A percentile compares a stretch with the other conserved stretches of the same genome.
These are phyloP conservation scores for Acholoe squamosa DNA, from an alignment of 2,888 invertebrate species.

Conservation along the genomic window DNA sequence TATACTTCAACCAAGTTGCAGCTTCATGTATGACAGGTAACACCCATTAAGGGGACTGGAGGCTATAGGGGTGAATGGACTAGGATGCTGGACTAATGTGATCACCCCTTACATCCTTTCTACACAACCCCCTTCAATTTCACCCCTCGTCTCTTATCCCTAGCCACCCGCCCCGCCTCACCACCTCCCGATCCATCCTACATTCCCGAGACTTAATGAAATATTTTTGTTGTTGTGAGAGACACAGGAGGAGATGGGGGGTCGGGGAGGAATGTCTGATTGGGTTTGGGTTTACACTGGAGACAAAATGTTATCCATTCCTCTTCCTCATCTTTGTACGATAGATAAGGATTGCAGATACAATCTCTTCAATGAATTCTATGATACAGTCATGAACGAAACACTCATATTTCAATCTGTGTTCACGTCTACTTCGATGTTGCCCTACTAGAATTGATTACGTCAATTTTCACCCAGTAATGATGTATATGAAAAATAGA, in stretches of 20 bases:
- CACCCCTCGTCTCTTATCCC: constrained; percentile 11
- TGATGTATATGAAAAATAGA: no score
- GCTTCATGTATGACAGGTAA: neutral
- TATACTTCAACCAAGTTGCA: neutral
- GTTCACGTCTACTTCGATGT: no score
- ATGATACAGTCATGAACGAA: no score
- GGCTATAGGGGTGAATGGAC: neutral
- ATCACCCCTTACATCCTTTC: neutral
- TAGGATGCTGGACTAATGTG: neutral
- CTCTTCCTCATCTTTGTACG: no score
- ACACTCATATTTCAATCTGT: no score
- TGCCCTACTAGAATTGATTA: no score
- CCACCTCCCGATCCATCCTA: neutral
- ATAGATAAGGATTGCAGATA: no score
- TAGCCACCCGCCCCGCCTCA: neutral
- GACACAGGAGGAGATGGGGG: neutral
- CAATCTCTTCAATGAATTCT: no score
- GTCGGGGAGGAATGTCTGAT: neutral
- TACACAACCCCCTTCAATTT: neutral
- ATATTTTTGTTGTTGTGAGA: neutral
- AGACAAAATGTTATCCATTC: no score
- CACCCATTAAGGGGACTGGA: neutral
- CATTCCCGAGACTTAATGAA: neutral
- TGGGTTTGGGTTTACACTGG: neutral
- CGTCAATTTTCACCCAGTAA: no score